Conservation (phyloP, 2,113 vertebrate genomes). For the Hassar affinis region DNA sequence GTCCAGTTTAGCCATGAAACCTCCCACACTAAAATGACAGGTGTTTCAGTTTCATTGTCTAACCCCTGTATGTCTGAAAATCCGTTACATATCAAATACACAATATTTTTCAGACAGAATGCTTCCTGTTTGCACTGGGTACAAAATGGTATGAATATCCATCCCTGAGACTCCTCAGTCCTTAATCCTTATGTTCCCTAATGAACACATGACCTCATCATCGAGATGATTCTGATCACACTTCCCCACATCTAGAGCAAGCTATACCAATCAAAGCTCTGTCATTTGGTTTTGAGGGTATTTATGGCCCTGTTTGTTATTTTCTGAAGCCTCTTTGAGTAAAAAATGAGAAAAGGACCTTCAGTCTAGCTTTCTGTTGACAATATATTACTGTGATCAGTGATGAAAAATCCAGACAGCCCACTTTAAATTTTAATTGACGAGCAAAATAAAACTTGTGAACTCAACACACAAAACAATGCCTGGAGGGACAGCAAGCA, state of each 20-base stretch:
- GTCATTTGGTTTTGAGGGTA: background rate
- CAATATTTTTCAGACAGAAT: background rate
- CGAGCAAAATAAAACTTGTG: conserved; percentile 23
- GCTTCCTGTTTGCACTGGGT: background rate
- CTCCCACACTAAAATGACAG: no score
- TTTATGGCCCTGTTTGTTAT: background rate
- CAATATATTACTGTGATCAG: conserved; percentile 27
- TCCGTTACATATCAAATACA: background rate
- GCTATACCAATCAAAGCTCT: background rate
- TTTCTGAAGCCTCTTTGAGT: background rate
- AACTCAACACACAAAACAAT: background rate
- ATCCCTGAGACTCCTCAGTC: background rate
- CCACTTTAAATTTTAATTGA: conserved; percentile 59
- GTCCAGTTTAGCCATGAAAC: no score
- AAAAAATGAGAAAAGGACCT: conserved; percentile 24
- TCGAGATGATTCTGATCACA: background rate
- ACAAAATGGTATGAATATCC: background rate
- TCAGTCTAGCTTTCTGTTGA: conserved; percentile 37
- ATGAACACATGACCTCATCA: conserved; percentile 9
- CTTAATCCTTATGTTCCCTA: background rate
- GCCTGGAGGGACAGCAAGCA: background rate
- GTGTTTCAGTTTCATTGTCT: no score
- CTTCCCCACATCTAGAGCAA: background rate
- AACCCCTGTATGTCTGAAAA: no score
- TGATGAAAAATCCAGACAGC: conserved; percentile 36